phyloP scores from a whole-genome alignment of 2,797 vertebrate species.

The Amblyopsis hoosieri region DNA sequence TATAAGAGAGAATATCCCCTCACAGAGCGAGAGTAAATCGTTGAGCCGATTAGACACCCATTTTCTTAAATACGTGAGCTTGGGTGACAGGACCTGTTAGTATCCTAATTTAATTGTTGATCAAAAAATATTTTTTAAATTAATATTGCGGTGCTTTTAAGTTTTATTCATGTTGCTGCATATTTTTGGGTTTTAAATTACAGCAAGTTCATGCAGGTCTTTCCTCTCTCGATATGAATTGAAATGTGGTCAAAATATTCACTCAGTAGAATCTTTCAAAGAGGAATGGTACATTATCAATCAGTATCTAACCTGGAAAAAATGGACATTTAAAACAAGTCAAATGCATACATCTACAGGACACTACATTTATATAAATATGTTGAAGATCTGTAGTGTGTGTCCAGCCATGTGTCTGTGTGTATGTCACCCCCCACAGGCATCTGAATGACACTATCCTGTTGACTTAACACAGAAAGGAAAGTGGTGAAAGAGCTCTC shows the following conservation, averaged over 20 bases:
- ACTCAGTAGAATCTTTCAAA: conserved; percentile 38
- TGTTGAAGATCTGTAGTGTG: background rate
- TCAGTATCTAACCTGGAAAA: conserved; percentile 8
- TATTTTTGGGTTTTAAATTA: conserved; percentile 43
- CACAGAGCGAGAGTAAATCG: background rate
- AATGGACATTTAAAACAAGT: conserved; percentile 33
- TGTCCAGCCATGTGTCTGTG: background rate
- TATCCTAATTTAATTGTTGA: conserved; percentile 31
- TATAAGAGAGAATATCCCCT: background rate
- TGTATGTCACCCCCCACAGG: conserved; percentile 20
- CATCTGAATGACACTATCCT: conserved; percentile 31
- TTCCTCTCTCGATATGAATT: conserved; percentile 37
- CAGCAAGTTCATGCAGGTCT: conserved; percentile 45
- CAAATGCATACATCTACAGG: background rate
- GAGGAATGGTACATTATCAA: conserved; percentile 21
- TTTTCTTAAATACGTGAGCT: conserved; percentile 16
- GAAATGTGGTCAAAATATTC: conserved; percentile 47
- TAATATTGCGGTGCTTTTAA: conserved; percentile 34
- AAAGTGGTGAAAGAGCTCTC: conserved; percentile 24
- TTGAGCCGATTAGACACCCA: background rate
- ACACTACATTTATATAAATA: background rate
- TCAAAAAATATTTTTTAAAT: conserved; percentile 13
- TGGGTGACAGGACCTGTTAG: conserved; percentile 10
- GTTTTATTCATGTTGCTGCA: conserved; percentile 25
- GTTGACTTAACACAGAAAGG: conserved; percentile 33